Conservation (phyloP, 2,888 invertebrate genomes). For the Nomada hirtipes region DNA sequence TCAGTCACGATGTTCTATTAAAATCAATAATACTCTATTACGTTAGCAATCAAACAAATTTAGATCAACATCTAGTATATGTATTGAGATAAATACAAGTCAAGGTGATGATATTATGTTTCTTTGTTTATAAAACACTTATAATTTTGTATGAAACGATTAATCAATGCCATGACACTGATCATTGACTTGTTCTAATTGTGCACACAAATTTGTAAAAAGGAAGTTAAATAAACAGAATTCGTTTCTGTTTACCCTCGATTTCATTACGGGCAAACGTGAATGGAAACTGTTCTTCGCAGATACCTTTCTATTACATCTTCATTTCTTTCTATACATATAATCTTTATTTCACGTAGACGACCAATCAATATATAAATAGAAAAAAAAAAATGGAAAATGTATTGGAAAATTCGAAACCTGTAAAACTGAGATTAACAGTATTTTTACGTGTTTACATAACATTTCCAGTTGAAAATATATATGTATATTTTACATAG, state of each 20-base stretch:
- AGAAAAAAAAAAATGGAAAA: background rate
- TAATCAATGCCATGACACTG: slow-evolving; percentile 44
- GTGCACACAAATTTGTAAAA: slow-evolving; percentile 24
- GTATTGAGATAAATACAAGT: slow-evolving; percentile 17
- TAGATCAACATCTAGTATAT: background rate
- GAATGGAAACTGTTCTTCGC: slow-evolving; percentile 44
- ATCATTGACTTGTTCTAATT: slow-evolving; percentile 35
- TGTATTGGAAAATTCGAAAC: background rate
- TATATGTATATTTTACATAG: slow-evolving; percentile 26
- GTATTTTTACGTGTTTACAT: slow-evolving; percentile 56
- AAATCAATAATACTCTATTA: background rate
- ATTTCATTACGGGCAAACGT: slow-evolving; percentile 35
- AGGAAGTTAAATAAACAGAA: slow-evolving; percentile 15
- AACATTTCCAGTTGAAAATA: slow-evolving; percentile 54
- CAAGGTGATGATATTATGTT: slow-evolving; percentile 15
- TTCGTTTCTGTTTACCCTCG: slow-evolving; percentile 24
- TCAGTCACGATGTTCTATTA: background rate
- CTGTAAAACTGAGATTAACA: slow-evolving; percentile 35
- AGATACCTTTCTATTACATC: slow-evolving; percentile 18
- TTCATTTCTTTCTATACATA: slow-evolving; percentile 4
- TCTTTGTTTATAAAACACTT: slow-evolving; percentile 15
- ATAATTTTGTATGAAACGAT: slow-evolving; percentile 46
- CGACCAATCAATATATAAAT: slow-evolving; percentile 2
- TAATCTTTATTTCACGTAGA: background rate
- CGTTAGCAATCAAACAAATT: slow-evolving; percentile 4